Percentiles rank a stretch among this genome's conserved stretches.
Conservation (phyloP, 1,140 invertebrate species). For the Manduca sexta region DNA sequence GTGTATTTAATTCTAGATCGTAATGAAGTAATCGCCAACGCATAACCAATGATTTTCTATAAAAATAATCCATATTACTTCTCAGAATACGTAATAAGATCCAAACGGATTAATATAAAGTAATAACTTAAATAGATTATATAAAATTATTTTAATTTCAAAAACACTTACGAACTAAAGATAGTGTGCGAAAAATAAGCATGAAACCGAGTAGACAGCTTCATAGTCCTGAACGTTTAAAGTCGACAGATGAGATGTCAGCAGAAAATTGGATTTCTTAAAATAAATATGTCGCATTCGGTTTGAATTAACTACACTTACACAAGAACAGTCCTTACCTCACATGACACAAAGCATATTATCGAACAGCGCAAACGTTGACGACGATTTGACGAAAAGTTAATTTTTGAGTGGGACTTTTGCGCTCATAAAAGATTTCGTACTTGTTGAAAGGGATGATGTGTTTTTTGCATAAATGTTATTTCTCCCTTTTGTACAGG, state of each 20-base stretch:
- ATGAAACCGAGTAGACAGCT: conserved; percentile 61
- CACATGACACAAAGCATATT: conserved; percentile 14
- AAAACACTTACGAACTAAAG: conserved; percentile 27
- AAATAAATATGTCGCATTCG: conserved; percentile 69
- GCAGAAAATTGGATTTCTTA: conserved; percentile 72
- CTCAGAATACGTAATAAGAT: too few species aligned
- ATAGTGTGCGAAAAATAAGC: conserved; percentile 50
- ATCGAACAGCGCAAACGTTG: conserved; percentile 2
- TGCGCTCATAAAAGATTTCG: conserved; percentile 59
- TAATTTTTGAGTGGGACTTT: conserved; percentile 62
- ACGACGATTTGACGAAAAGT: conserved; percentile 44
- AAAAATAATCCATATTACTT: too few species aligned
- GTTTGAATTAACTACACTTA: conserved; percentile 32
- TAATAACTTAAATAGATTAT: background rate
- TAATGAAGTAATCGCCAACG: too few species aligned
- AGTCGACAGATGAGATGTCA: conserved; percentile 71
- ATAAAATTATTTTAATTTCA: conserved; percentile 14
- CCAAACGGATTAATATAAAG: too few species aligned
- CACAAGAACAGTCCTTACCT: conserved; percentile 21
- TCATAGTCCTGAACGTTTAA: conserved; percentile 60
- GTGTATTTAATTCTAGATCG: too few species aligned
- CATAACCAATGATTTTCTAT: too few species aligned
- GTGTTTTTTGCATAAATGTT: conserved; percentile 40
- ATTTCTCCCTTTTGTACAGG: conserved; percentile 31
- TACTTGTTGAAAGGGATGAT: conserved; percentile 37